Percentiles rank a stretch among this genome's conserved stretches.
Conservation (phyloP, 2,113 vertebrate genomes). For the Hemiprocne comata region DNA sequence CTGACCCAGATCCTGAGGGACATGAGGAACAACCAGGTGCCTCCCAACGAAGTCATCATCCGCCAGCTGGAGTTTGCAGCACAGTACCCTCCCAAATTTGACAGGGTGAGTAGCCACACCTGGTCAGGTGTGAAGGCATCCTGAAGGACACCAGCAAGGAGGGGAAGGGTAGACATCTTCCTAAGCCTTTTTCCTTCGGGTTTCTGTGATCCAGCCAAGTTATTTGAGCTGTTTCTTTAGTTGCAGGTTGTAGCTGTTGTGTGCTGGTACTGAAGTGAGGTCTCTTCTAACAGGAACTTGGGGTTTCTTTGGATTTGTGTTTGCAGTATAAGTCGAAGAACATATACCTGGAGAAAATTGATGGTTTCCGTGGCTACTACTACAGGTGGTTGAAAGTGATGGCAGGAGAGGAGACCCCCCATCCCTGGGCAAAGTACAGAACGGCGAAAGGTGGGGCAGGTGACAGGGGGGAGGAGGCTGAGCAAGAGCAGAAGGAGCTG, state of each 20-base stretch:
- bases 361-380: conserved; percentile 94
- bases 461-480: neutral
- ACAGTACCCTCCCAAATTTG: conserved; percentile 87
- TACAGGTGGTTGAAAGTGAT: conserved; percentile 87
- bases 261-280: neutral
- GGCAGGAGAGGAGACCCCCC: conserved; percentile 82
- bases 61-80: conserved; percentile 91
- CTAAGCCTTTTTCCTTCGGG: neutral
- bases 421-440: conserved; percentile 83
- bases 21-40: conserved; percentile 81
- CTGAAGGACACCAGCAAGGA: accelerated
- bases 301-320: neutral
- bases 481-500: neutral
- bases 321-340: conserved; percentile 89
- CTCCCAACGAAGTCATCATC: conserved; percentile 91
- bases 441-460: neutral
- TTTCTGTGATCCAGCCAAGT: neutral
- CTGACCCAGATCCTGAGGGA: conserved; percentile 84
- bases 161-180: neutral
- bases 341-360: conserved; percentile 89
- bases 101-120: conserved; percentile 77
- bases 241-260: neutral
- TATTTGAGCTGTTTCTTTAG: neutral
- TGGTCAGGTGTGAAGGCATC: neutral
- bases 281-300: neutral